These are phyloP conservation scores for Calosoma granatense DNA, from an alignment of 1,140 invertebrate genomes.

Conservation along the genomic window DNA sequence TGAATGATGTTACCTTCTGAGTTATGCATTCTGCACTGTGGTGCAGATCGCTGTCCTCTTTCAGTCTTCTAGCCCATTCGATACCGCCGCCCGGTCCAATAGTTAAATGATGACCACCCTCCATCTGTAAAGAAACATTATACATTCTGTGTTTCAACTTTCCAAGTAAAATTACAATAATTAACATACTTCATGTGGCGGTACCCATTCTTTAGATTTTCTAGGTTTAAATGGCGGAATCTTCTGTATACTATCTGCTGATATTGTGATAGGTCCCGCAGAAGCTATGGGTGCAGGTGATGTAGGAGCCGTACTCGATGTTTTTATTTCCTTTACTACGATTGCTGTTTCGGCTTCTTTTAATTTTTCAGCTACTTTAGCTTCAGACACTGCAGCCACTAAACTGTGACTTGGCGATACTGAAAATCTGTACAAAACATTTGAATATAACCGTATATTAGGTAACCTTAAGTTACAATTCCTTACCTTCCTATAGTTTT, in stretches of 20 bases:
- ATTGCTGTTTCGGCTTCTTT: constrained; percentile 17
- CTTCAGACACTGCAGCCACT: constrained; percentile 15
- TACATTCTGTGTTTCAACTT: too few species aligned
- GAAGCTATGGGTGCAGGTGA: constrained; percentile 15
- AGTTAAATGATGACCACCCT: constrained; percentile 42
- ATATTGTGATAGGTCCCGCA: constrained; percentile 29
- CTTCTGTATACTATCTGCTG: constrained; percentile 38
- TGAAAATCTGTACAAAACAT: constrained; percentile 26
- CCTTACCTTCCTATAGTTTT: constrained; percentile 30
- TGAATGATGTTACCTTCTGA: constrained; percentile 46
- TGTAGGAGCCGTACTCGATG: constrained; percentile 31
- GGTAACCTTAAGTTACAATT: not conserved
- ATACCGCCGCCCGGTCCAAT: constrained; percentile 52
- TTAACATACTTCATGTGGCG: constrained; percentile 20
- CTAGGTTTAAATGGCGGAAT: constrained; percentile 43
- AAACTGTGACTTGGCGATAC: constrained; percentile 32
- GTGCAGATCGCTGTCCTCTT: constrained; percentile 42
- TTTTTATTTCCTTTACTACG: constrained; percentile 15
- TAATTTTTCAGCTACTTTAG: constrained; percentile 21
- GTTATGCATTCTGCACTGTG: constrained; percentile 58
- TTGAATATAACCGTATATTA: not conserved
- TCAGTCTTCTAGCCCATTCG: constrained; percentile 51
- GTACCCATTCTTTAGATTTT: constrained; percentile 40
- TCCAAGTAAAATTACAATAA: not conserved
- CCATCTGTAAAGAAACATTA: constrained; percentile 19